Evolutionary conservation across 2,888 invertebrate genomes (phyloP).

Genomic region (Synergus umbraculus): DNA sequence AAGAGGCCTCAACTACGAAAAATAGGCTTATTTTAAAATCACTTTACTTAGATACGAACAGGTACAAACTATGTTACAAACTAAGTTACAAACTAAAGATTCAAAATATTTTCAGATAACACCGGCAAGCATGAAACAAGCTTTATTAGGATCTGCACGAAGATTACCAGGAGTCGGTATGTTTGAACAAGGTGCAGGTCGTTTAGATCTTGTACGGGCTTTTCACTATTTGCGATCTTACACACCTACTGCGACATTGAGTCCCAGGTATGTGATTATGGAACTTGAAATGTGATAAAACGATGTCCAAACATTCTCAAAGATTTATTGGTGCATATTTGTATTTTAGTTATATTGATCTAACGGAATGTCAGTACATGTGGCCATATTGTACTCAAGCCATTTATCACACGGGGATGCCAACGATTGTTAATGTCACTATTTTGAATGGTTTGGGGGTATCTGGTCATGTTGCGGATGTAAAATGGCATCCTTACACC

Average conservation of each 20-base stretch:
- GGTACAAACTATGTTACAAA: background rate
- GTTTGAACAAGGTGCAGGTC: conserved; percentile 99
- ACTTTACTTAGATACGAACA: background rate
- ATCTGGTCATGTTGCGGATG: conserved; percentile 84
- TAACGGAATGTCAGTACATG: conserved; percentile 97
- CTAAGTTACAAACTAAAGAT: background rate
- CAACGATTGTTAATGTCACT: conserved; percentile 95
- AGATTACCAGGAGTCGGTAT: conserved; percentile 92
- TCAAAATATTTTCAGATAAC: conserved; percentile 79
- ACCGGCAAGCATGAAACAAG: conserved; percentile 97
- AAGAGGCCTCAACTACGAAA: background rate
- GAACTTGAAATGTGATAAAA: background rate
- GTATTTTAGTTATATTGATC: conserved; percentile 90
- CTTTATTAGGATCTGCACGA: conserved; percentile 93
- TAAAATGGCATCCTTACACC: conserved; percentile 92
- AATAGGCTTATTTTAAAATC: background rate
- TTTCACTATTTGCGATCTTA: conserved; percentile 83
- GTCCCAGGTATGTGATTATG: conserved; percentile 71
- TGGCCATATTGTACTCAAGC: conserved; percentile 99
- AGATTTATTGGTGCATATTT: conserved; percentile 8
- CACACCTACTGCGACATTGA: conserved; percentile 80
- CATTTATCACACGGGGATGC: conserved; percentile 91
- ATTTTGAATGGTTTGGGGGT: conserved; percentile 96
- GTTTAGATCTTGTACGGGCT: conserved; percentile 92
- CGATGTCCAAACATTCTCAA: background rate